A percentile compares a stretch with the other conserved stretches of the same genome.
Evolutionary conservation across 2,888 invertebrate species (phyloP).

Genomic region (Netelia fuscicornis): DNA sequence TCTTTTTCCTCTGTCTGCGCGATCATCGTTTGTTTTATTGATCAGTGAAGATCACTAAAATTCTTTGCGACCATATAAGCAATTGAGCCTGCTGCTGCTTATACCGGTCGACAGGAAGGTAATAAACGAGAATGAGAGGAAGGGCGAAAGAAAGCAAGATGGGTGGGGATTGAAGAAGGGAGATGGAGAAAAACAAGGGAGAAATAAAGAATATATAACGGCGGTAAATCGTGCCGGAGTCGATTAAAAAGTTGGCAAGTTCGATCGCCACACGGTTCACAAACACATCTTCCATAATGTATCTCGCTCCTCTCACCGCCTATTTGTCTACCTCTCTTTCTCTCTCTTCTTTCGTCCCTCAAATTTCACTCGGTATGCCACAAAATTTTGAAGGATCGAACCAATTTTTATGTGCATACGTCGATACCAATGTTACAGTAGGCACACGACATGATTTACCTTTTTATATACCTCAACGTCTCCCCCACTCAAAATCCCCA

Average conservation of each 20-base stretch:
- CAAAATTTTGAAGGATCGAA: constrained; percentile 55
- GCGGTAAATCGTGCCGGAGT: constrained; percentile 49
- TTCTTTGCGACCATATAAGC: constrained; percentile 25
- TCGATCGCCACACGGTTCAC: constrained; percentile 24
- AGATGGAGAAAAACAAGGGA: constrained; percentile 13
- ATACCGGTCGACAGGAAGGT: constrained; percentile 35
- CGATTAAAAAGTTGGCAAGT: constrained; percentile 63
- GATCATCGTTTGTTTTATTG: constrained; percentile 22
- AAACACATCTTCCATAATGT: constrained; percentile 39
- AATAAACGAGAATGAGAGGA: not conserved
- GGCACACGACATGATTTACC: constrained; percentile 54
- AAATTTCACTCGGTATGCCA: constrained; percentile 4
- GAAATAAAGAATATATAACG: constrained; percentile 57
- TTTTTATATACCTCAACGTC: constrained; percentile 17
- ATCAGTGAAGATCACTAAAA: constrained; percentile 22
- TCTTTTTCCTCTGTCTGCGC: not conserved
- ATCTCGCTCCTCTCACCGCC: constrained; percentile 8
- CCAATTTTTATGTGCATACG: constrained; percentile 57
- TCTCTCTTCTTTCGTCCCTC: not conserved
- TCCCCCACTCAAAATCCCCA: not conserved
- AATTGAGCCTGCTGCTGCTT: constrained; percentile 48
- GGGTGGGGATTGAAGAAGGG: not conserved
- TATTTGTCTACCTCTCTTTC: constrained; percentile 1
- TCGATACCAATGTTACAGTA: constrained; percentile 28
- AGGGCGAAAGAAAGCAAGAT: not conserved